Conservation (phyloP, 2,888 invertebrate genomes). For the Bhutanitis thaidina region DNA sequence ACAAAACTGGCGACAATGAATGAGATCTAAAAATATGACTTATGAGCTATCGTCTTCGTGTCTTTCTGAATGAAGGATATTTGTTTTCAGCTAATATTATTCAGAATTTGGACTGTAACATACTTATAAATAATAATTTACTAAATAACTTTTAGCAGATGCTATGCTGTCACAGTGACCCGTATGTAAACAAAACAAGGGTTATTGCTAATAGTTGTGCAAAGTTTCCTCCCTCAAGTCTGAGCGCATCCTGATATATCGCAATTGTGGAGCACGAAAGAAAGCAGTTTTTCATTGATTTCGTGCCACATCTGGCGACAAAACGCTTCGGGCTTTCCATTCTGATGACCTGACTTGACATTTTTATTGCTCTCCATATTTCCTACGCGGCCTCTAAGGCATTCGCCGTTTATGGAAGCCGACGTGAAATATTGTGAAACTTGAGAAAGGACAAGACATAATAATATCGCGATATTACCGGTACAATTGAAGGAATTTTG, state of each 20-base stretch:
- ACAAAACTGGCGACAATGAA: too few relatives aligned
- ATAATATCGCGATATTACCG: conserved; percentile 64
- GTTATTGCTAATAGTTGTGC: conserved; percentile 53
- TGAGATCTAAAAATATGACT: too few relatives aligned
- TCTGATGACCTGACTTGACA: conserved; percentile 80
- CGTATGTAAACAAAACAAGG: conserved; percentile 57
- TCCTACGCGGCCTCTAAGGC: conserved; percentile 67
- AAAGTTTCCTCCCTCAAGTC: conserved; percentile 30
- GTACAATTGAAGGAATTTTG: conserved; percentile 29
- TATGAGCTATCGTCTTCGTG: too few relatives aligned
- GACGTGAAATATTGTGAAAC: conserved; percentile 71
- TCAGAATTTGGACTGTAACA: too few relatives aligned
- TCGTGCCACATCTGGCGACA: conserved; percentile 76
- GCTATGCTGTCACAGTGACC: too few relatives aligned
- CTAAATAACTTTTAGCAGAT: too few relatives aligned
- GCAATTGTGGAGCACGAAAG: conserved; percentile 64
- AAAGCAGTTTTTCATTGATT: conserved; percentile 79
- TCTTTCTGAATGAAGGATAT: too few relatives aligned
- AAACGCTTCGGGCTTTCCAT: conserved; percentile 75
- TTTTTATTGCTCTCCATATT: conserved; percentile 78
- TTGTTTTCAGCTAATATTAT: too few relatives aligned
- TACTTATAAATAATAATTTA: too few relatives aligned
- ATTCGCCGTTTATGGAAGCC: conserved; percentile 57
- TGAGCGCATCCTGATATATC: conserved; percentile 60
- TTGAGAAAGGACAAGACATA: conserved; percentile 57